Evolutionary conservation across 2,113 vertebrate genomes (phyloP).

Genomic region (Apus apus): DNA sequence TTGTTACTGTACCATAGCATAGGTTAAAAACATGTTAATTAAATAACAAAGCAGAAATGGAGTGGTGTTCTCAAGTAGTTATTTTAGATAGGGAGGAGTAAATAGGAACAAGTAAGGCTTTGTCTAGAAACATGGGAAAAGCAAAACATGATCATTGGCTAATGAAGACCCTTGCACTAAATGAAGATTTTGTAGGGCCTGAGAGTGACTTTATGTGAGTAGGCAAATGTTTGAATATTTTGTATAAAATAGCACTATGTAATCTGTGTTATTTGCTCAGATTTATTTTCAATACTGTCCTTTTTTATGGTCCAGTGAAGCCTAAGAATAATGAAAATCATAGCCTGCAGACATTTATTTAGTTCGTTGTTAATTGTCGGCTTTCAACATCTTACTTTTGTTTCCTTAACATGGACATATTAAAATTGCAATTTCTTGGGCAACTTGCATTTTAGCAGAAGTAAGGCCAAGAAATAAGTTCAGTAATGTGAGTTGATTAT

Average conservation of each 20-base stretch:
- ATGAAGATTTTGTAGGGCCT: not conserved
- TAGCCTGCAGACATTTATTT: not conserved
- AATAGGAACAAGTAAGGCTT: not conserved
- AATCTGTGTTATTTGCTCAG: not conserved
- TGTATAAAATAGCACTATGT: not conserved
- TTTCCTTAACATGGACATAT: not conserved
- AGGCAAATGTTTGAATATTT: not conserved
- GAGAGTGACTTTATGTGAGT: not conserved
- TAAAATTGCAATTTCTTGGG: not conserved
- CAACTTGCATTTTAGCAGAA: not conserved
- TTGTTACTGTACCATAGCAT: not conserved
- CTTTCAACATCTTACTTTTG: not conserved
- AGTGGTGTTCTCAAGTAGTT: not conserved
- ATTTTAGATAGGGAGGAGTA: not conserved
- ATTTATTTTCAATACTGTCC: not conserved
- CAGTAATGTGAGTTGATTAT: not conserved
- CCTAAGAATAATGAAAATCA: not conserved
- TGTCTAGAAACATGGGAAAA: not conserved
- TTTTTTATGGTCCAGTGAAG: not conserved
- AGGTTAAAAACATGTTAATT: not conserved
- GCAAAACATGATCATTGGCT: not conserved
- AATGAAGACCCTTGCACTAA: not conserved
- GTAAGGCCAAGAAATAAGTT: not conserved
- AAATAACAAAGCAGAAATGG: not conserved
- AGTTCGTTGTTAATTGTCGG: not conserved